Conservation (phyloP, 2,888 invertebrate species). For the Lagria hirta region DNA sequence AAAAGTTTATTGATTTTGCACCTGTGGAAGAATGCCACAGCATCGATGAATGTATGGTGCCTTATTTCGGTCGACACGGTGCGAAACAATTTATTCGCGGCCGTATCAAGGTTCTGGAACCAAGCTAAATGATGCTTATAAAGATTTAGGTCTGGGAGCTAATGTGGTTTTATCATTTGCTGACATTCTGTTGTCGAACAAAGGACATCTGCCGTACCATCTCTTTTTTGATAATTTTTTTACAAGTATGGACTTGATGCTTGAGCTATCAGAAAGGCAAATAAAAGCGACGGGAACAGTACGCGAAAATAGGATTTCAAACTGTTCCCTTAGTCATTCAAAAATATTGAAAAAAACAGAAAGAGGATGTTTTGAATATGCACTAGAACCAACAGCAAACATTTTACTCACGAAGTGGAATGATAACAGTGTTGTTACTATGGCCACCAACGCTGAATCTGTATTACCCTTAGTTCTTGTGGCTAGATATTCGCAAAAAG, state of each 20-base stretch:
- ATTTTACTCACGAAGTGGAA: neutral
- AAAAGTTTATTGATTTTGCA: too few species aligned
- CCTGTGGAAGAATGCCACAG: too few species aligned
- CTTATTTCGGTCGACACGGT: too few species aligned
- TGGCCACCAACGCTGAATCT: slow-evolving; percentile 1
- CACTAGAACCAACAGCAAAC: neutral
- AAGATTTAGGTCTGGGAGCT: neutral
- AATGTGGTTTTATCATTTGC: neutral
- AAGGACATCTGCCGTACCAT: neutral
- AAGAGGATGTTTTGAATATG: neutral
- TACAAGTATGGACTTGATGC: neutral
- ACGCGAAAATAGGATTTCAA: neutral
- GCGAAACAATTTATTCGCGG: too few species aligned
- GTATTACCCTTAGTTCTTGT: too few species aligned
- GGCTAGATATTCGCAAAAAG: too few species aligned
- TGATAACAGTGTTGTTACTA: neutral
- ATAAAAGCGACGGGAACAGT: neutral
- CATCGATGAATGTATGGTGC: too few species aligned
- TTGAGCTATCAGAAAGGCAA: neutral
- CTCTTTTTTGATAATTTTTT: slow-evolving; percentile 1
- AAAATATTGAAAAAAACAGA: too few species aligned
- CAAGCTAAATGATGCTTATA: neutral
- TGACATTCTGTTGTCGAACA: neutral
- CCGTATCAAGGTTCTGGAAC: neutral
- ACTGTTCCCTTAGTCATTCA: too few species aligned